Conservation (phyloP, 2,113 vertebrate species). For the Thinocorus orbignyianus region DNA sequence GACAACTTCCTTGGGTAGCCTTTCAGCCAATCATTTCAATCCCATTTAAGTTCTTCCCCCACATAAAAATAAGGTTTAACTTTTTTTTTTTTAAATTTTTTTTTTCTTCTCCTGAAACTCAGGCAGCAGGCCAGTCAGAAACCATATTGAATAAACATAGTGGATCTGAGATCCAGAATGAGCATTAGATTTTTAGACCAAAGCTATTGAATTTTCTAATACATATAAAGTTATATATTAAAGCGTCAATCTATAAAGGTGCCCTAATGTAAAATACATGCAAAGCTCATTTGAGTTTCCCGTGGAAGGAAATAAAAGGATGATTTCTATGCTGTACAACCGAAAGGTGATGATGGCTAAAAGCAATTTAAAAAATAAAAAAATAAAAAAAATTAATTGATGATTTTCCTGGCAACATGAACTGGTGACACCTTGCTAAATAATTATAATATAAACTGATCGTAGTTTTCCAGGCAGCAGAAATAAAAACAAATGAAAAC, state of each 20-base stretch:
- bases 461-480: conserved; percentile 25
- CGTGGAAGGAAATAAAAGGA: conserved; percentile 53
- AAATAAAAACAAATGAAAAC: conserved; percentile 41
- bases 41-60: conserved; percentile 53
- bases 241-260: conserved; percentile 71
- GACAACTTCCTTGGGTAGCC: conserved; percentile 77
- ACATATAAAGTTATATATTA: conserved; percentile 75
- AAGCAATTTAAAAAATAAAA: not conserved
- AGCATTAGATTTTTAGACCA: conserved; percentile 72
- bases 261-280: conserved; percentile 78
- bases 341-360: conserved; percentile 52
- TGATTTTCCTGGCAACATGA: conserved; percentile 52
- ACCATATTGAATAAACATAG: conserved; percentile 63
- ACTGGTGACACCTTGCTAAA: conserved; percentile 47
- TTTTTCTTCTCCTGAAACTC: conserved; percentile 70
- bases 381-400: not conserved
- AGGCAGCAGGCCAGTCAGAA: conserved; percentile 81
- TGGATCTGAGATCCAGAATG: conserved; percentile 67
- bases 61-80: conserved; percentile 77
- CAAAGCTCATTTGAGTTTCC: conserved; percentile 69
- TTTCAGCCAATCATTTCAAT: conserved; percentile 78
- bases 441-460: conserved; percentile 8
- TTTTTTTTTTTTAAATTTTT: conserved; percentile 44
- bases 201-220: conserved; percentile 73
- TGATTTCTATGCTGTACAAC: conserved; percentile 57